Base-by-base conservation (phyloP, 2,888 invertebrate species). In the Sceliomorpha sp. region DNA sequence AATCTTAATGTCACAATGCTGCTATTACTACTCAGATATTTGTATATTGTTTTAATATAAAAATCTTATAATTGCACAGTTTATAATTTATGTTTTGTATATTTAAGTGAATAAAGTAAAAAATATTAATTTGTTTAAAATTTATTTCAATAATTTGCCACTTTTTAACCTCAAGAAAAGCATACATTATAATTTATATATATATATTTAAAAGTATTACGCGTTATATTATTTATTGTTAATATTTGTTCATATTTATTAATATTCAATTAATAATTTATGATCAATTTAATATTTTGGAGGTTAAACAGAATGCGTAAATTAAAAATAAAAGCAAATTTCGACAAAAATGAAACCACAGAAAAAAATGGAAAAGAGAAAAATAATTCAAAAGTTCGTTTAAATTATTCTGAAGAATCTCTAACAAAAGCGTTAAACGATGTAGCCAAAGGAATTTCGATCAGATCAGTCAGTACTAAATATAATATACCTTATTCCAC, bases 401-500 rank as follows among this genome's bases (percentile, higher is more conserved):
- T 9, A 9, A 31, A 31, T 31, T 31, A 31, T 31, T 31, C 31
- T 9, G 6, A 2, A 31, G 9, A 31, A 31, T 31, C 31, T 31
- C 12, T 31, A 31, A 6, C 31, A 9, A 12, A 1, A 31, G 31
- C 10, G 12, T 31, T 31, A 31, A 31, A 31, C 9, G 31, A 31
- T 31, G 31, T 31, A 31, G 31, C 10, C 9, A 31, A 31, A 31
- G 31, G 31, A 9, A 31, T 12, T 31, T 9, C 31, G 10, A 31
- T 31, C 8, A 31, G 31, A 31, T 31, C 31, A 9, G 31, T 12
- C 9, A 31, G 31, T 31, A 7, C 34, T 40, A 40, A 40, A 40
- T 14, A 40, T 17, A 26, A 17, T 26, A 27, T 40, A 3, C 26
- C 40, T 14, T 40, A 26, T 40, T 40, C 40, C 1, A 40, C 26